Percentiles rank a stretch among this genome's conserved stretches.
Evolutionary conservation across 2,113 vertebrate species (phyloP).

Genomic region (Hippocampus abdominalis): DNA sequence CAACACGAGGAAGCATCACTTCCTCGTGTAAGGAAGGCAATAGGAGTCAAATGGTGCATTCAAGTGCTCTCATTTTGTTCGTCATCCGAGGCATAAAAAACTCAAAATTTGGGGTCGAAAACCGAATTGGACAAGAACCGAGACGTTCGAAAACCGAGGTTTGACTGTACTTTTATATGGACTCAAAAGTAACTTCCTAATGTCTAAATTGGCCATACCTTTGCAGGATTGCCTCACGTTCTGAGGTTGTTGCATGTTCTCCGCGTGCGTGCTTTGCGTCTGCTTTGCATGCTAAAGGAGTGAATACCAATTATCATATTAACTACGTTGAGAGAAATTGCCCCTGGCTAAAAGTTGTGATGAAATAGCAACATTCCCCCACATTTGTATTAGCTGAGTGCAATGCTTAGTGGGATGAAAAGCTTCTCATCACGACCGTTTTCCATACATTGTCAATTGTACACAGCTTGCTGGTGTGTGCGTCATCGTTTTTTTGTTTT

Average conservation of each 20-base stretch:
- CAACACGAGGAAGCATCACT: too few relatives aligned
- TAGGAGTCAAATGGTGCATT: too few relatives aligned
- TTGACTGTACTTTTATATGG: too few relatives aligned
- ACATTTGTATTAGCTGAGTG: slow-evolving; percentile 14
- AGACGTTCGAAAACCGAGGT: too few relatives aligned
- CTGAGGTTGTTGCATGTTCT: not conserved
- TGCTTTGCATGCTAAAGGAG: too few relatives aligned
- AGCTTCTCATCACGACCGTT: slow-evolving; percentile 18
- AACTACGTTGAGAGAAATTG: not conserved
- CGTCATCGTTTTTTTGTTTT: slow-evolving; percentile 1
- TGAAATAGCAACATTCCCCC: not conserved
- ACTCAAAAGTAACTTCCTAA: too few relatives aligned
- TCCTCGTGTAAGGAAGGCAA: too few relatives aligned
- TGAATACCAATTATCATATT: not conserved
- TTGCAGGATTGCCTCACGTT: not conserved
- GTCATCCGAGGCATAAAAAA: too few relatives aligned
- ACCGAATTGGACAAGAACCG: too few relatives aligned
- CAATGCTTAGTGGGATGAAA: slow-evolving; percentile 17
- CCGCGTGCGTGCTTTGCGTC: not conserved
- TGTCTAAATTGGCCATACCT: not conserved
- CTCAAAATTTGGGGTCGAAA: too few relatives aligned
- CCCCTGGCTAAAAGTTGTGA: not conserved
- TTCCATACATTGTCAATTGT: slow-evolving; percentile 15
- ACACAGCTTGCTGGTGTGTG: slow-evolving; percentile 10
- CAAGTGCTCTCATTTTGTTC: too few relatives aligned